Evolutionary conservation across 1,140 invertebrate genomes (phyloP).

Genomic region (Achatina immaculata): DNA sequence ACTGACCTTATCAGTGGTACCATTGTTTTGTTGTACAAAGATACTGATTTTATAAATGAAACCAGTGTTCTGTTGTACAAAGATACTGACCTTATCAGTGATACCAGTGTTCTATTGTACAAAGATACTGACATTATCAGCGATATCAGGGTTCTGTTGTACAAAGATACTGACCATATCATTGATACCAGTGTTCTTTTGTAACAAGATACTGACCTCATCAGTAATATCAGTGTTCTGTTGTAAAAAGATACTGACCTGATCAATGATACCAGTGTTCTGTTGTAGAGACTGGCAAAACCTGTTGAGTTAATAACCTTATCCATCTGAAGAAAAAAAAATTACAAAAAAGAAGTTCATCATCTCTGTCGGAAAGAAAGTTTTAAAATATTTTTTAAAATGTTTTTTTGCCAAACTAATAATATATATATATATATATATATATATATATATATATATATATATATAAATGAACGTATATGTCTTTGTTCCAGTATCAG

Average conservation of each 20-base stretch:
- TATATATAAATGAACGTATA: too few species aligned
- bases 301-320: not conserved
- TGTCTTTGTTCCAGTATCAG: not conserved
- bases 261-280: not conserved
- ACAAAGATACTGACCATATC: not conserved
- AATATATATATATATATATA: slow-evolving; percentile 1
- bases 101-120: not conserved
- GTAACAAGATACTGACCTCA: not conserved
- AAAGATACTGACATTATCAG: not conserved
- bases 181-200: not conserved
- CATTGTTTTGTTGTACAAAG: not conserved
- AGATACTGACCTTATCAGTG: not conserved
- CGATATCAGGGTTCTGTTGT: not conserved
- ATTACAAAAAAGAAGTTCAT: too few species aligned
- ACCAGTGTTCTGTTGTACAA: not conserved
- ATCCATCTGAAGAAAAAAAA: slow-evolving; percentile 19
- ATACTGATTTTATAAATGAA: not conserved
- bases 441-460: slow-evolving; percentile 5
- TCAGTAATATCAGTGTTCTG: not conserved
- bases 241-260: not conserved
- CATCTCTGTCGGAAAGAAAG: not conserved
- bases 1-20: not conserved
- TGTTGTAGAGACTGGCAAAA: slow-evolving; percentile 22
- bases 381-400: not conserved
- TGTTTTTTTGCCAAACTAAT: not conserved